These are phyloP conservation scores for Phasianus colchicus DNA, from an alignment of 2,113 vertebrate genomes.

Conservation along the genomic window DNA sequence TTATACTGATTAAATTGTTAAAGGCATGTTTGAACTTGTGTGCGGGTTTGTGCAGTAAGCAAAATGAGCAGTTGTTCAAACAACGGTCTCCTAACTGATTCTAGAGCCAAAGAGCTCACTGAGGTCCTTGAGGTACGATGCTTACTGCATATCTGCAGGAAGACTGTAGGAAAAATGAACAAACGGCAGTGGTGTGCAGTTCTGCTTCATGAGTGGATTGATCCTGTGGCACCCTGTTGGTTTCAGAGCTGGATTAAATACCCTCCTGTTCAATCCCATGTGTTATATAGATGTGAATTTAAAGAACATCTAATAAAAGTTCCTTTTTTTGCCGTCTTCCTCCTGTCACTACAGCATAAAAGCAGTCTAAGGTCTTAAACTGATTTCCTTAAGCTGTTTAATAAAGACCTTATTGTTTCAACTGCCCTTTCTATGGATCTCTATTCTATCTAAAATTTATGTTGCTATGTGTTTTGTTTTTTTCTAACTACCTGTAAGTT, in stretches of 20 bases:
- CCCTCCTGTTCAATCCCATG: background rate
- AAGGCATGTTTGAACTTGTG: slow-evolving; percentile 32
- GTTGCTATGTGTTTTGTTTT: background rate
- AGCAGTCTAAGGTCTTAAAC: background rate
- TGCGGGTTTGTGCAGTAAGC: background rate
- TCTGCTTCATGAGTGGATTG: background rate
- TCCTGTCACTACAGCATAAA: background rate
- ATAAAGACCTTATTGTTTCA: background rate
- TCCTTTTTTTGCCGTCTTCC: background rate
- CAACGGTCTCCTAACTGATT: background rate
- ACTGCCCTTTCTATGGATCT: background rate
- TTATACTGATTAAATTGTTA: background rate
- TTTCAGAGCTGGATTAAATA: background rate
- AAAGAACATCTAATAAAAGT: background rate
- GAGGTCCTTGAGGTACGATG: background rate
- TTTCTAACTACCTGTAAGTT: background rate
- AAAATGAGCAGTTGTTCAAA: background rate
- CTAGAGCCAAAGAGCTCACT: background rate
- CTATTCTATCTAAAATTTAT: background rate
- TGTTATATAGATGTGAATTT: background rate
- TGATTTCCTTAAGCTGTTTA: background rate
- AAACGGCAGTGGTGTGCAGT: background rate
- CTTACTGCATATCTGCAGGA: background rate
- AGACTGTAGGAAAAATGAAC: background rate
- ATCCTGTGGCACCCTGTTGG: background rate